Evolutionary conservation across 2,888 invertebrate genomes (phyloP).

Genomic region (Conus canariensis): DNA sequence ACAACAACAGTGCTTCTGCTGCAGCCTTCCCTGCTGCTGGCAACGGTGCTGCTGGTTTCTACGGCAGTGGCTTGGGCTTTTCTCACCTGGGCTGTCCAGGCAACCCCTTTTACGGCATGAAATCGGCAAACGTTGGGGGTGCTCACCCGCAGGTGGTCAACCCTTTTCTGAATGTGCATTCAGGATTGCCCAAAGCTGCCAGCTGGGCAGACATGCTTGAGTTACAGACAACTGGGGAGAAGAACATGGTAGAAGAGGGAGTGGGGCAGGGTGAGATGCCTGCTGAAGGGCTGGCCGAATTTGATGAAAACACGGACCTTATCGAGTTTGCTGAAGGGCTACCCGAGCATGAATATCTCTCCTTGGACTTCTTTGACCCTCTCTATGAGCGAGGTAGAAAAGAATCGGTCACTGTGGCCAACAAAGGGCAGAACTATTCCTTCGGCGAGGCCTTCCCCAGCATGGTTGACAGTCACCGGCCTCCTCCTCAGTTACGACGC

Average conservation of each 20-base stretch:
- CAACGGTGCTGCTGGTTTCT: conserved; percentile 44
- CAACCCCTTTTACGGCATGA: conserved; percentile 16
- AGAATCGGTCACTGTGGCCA: conserved; percentile 56
- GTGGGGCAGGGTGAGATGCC: not conserved
- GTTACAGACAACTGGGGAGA: not conserved
- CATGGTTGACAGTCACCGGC: conserved; percentile 30
- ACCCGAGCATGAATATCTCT: conserved; percentile 68
- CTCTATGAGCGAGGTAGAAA: conserved; percentile 65
- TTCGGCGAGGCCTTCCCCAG: conserved; percentile 57
- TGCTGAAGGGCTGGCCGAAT: not conserved
- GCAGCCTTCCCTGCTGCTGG: conserved; percentile 12
- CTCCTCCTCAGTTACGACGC: conserved; percentile 31
- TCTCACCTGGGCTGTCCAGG: not conserved
- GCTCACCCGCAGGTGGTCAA: not conserved
- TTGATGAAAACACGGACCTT: conserved; percentile 53
- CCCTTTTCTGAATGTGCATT: not conserved
- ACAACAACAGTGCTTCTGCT: conserved; percentile 14
- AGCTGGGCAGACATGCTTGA: conserved; percentile 35
- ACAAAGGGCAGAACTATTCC: conserved; percentile 44
- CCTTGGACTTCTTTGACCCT: conserved; percentile 70
- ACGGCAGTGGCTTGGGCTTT: conserved; percentile 11
- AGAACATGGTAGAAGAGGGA: not conserved
- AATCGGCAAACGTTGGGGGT: not conserved
- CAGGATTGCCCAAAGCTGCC: conserved; percentile 16
- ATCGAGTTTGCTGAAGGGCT: conserved; percentile 53